Evolutionary conservation across 2,113 vertebrate genomes (phyloP).

Genomic region (Archocentrus centrarchus): DNA sequence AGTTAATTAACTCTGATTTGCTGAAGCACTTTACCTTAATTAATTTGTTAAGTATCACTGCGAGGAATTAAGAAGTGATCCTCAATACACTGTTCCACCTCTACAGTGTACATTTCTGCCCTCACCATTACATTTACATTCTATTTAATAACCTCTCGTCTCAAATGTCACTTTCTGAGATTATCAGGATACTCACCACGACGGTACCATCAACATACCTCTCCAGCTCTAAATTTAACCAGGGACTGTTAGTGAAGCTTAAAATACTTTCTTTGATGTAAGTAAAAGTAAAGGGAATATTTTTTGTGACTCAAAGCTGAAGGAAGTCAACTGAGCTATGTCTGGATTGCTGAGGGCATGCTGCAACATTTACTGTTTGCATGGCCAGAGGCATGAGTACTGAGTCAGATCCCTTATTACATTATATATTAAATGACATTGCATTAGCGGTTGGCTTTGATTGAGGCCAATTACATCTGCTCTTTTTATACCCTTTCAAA

Average conservation of each 20-base stretch:
- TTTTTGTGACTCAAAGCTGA: neutral
- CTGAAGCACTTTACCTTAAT: neutral
- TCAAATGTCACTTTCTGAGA: neutral
- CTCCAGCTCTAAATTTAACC: too few relatives aligned
- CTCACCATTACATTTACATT: neutral
- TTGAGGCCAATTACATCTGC: conserved; percentile 20
- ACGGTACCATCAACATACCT: neutral
- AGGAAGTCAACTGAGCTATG: neutral
- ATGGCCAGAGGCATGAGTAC: conserved; percentile 3
- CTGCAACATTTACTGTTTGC: conserved; percentile 1
- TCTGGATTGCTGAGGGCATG: neutral
- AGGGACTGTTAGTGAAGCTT: too few relatives aligned
- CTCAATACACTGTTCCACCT: neutral
- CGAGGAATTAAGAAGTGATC: neutral
- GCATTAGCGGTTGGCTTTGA: conserved; percentile 21
- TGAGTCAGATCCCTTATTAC: neutral
- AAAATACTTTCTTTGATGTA: too few relatives aligned
- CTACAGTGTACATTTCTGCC: neutral
- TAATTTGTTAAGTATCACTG: neutral
- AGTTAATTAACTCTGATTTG: neutral
- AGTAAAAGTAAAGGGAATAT: too few relatives aligned
- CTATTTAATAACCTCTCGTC: neutral
- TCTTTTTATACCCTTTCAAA: conserved; percentile 20
- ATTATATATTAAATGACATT: neutral
- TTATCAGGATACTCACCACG: neutral